phyloP scores from a whole-genome alignment of 2,113 vertebrate species.

The Poecile atricapillus region DNA sequence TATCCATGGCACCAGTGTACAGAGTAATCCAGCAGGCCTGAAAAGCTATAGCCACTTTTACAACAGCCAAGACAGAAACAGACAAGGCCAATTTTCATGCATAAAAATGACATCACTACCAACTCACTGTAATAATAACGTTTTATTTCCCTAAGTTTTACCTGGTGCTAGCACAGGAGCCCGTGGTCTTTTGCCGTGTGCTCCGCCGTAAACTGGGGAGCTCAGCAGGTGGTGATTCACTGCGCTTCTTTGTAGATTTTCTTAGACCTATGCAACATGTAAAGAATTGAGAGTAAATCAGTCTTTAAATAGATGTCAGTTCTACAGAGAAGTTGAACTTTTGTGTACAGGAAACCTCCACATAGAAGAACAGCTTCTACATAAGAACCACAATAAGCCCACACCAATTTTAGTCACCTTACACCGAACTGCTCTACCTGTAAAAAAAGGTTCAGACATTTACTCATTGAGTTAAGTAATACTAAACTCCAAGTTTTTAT shows the following conservation, averaged over 20 bases:
- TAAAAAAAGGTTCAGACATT: background rate
- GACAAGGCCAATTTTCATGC: background rate
- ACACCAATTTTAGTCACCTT: background rate
- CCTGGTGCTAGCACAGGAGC: slow-evolving; percentile 99
- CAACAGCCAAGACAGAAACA: background rate
- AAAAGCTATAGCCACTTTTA: background rate
- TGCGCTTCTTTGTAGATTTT: slow-evolving; percentile 98
- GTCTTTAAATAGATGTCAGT: background rate
- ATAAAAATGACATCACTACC: background rate
- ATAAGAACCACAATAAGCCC: background rate
- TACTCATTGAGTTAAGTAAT: background rate
- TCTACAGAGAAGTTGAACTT: background rate
- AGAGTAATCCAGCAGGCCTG: background rate
- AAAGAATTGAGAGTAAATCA: background rate
- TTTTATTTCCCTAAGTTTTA: slow-evolving; percentile 31
- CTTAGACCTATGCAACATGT: slow-evolving; percentile 81
- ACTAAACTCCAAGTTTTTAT: background rate
- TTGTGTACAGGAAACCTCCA: background rate
- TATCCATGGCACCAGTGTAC: fast-evolving
- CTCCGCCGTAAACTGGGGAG: slow-evolving; percentile 99
- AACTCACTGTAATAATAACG: background rate
- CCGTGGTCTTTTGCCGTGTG: slow-evolving; percentile 99
- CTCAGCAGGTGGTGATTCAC: slow-evolving; percentile 99
- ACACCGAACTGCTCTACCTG: background rate
- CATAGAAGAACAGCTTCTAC: background rate